Percentiles rank a stretch among this genome's conserved stretches.
Conservation (phyloP, 2,888 invertebrate species). For the Dorcus hopei region DNA sequence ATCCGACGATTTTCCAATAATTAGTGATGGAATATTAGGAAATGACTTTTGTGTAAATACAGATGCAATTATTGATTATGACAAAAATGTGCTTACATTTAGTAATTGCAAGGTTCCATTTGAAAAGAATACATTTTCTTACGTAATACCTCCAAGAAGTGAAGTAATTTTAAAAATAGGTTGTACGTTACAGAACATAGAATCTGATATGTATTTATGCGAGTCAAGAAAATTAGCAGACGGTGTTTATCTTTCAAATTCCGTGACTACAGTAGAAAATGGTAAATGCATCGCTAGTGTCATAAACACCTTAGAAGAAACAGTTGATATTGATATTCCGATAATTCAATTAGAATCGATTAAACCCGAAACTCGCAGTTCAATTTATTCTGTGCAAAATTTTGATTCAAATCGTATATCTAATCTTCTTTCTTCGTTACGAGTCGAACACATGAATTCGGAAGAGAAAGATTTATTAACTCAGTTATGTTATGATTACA, state of each 20-base stretch:
- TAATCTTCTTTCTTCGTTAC: background rate
- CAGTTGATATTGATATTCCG: background rate
- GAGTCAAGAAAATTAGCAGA: too few relatives aligned
- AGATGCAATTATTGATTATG: background rate
- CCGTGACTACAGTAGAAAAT: too few relatives aligned
- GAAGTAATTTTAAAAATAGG: too few relatives aligned
- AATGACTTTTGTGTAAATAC: background rate
- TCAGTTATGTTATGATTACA: too few relatives aligned
- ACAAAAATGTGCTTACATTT: background rate
- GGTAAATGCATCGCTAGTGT: background rate
- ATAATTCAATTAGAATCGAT: background rate
- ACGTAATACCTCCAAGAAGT: too few relatives aligned
- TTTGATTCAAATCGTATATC: background rate
- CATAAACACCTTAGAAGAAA: background rate
- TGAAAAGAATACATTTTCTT: too few relatives aligned
- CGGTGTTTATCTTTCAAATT: too few relatives aligned
- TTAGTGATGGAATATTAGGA: constrained; percentile 3
- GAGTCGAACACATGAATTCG: background rate
- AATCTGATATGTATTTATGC: too few relatives aligned
- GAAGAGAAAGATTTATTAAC: too few relatives aligned
- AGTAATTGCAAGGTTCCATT: too few relatives aligned
- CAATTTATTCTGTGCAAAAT: background rate
- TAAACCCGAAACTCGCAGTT: background rate
- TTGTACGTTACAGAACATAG: too few relatives aligned
- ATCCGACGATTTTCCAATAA: constrained; percentile 13